Evolutionary conservation across 2,797 vertebrate species (phyloP).

Genomic region (Natrix natrix): DNA sequence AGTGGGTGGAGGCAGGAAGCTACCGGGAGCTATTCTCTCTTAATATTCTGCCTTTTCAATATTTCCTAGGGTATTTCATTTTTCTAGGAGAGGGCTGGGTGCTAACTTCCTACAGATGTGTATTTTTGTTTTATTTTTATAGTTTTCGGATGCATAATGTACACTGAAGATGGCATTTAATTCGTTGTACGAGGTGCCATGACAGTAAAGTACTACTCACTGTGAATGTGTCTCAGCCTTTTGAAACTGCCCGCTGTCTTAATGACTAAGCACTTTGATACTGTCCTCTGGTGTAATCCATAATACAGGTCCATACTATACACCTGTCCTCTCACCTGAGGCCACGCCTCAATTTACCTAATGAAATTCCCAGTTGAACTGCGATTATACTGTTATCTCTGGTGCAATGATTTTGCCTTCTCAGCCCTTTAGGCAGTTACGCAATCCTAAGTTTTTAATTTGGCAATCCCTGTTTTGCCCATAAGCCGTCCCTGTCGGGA

Average conservation of each 20-base stretch:
- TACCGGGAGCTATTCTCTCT: too few species aligned
- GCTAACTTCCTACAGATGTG: too few species aligned
- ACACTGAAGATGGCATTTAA: too few species aligned
- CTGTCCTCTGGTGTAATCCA: neutral
- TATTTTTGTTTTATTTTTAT: too few species aligned
- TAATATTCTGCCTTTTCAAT: too few species aligned
- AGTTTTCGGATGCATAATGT: too few species aligned
- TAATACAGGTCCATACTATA: neutral
- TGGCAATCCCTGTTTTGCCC: neutral
- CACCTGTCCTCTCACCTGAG: neutral
- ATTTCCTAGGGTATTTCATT: too few species aligned
- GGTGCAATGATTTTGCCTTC: neutral
- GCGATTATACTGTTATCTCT: too few species aligned
- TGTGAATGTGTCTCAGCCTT: neutral
- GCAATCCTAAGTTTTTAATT: neutral
- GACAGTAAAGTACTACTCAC: neutral
- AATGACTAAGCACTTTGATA: neutral
- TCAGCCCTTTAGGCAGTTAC: neutral
- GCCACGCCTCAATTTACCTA: neutral
- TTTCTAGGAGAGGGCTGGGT: too few species aligned
- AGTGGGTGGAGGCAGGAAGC: too few species aligned
- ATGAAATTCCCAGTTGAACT: neutral
- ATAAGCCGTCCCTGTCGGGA: neutral
- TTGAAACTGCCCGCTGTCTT: neutral
- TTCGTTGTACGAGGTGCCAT: too few species aligned